Conservation (phyloP, 2,113 vertebrate genomes). For the Larimichthys polyactis region DNA sequence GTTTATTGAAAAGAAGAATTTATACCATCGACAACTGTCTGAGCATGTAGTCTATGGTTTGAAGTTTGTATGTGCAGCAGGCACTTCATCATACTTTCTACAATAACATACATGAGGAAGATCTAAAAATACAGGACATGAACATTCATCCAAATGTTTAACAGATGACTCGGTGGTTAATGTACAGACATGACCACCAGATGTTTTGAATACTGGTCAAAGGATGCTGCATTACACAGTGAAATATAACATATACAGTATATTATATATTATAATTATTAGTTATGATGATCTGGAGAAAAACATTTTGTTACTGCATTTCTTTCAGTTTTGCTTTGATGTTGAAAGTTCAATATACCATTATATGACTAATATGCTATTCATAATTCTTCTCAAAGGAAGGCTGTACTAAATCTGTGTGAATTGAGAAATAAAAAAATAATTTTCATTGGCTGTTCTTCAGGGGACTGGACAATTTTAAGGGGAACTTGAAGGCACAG, state of each 20-base stretch:
- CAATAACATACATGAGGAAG: too few species aligned
- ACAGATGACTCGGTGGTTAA: not conserved
- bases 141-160: not conserved
- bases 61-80: too few species aligned
- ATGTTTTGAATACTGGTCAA: too few species aligned
- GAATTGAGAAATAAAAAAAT: not conserved
- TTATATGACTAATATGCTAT: not conserved
- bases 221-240: too few species aligned
- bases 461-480: constrained; percentile 10
- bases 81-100: too few species aligned
- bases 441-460: not conserved
- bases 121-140: too few species aligned
- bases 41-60: too few species aligned
- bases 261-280: not conserved
- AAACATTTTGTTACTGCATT: not conserved
- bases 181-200: too few species aligned
- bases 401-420: not conserved
- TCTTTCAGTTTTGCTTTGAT: not conserved
- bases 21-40: too few species aligned
- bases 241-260: too few species aligned
- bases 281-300: not conserved
- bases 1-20: too few species aligned
- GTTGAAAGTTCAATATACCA: not conserved
- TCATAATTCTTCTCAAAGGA: not conserved
- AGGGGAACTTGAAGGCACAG: constrained; percentile 27